Evolutionary conservation across 2,888 invertebrate species (phyloP), one percentile per base, ranked within the genome.

Genomic region (Cylloceria caligata): DNA sequence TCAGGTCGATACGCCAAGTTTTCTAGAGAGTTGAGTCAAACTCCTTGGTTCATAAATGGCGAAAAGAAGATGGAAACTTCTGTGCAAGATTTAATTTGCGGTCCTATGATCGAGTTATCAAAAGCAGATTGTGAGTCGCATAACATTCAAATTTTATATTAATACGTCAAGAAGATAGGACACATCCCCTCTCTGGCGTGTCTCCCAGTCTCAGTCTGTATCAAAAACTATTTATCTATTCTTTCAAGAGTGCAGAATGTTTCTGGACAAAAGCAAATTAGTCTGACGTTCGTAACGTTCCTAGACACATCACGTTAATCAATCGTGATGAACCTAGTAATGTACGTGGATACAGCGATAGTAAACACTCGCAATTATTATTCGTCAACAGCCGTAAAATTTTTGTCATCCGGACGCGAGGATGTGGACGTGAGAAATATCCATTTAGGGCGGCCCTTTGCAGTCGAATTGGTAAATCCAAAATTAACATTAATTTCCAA

Each of bases 361-460:
- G 21, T 24, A 64, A 60, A 55, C 64, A n/a, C 24, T 24, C 7
- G 42, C 52, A 47, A 65, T 52, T 19, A 47, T 27, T n/a, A 7
- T 42, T 64, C 27, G 9, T 52, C n/a, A 47, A 34, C 90, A 94
- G 94, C 93, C 34, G 93, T 95, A n/a, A 96, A 96, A 90, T 98
- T 99, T 93, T 95, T 97, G 86, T 95, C 98, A 2, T 98, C 99
- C 71, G 99, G 99, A 0, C 94, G 99, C 47, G 99, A 99, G 93
- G 99, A 99, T 93, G 97, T 99, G 0, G 99, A 99, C 93, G 99
- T 99, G 0, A 94, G 98, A 78, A 99, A 98, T 93, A 93, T 99
- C 81, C 98, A 98, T 0, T 94, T 95, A 80, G 99, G 99, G 0
- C 94, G 99, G 7, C 99, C 99, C 0, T 99, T 99, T 93, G 97